Evolutionary conservation across 2,888 invertebrate genomes (phyloP), one percentile per base, ranked within the genome.

Genomic region (Dynastes grantii): DNA sequence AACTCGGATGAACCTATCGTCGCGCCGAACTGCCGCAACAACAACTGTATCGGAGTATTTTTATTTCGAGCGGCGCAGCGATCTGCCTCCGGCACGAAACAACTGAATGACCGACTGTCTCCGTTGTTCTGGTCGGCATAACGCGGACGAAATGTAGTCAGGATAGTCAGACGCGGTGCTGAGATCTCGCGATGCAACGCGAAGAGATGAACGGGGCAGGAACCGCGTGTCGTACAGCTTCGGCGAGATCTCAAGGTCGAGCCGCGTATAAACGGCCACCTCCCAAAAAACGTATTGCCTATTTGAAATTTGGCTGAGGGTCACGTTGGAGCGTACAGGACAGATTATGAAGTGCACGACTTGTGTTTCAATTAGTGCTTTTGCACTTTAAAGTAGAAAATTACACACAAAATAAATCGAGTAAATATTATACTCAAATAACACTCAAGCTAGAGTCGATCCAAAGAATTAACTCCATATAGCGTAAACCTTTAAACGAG

Each of bases 151-250:
- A 8, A 22, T 58, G n/a, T 9, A 58, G 32, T 5, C 32, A 5
- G 32, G 8, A 22, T 58, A 16, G 16, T 2, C 22, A 58, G 55
- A 58, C 55, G 55, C 16, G 9, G 53, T n/a, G 53, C 83, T 87
- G 87, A 87, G 85, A 84, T 86, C 84, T 85, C 80, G 55, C 58
- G 75, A n/a, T 58, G 77, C 78, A 83, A 84, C 81, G 22, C 22
- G 55, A 58, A 58, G 9, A 11, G 45, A 8, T 45, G 45, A 45
- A 11, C 45, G 45, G 32, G 45, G 11, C 45, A 11, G 45, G 45
- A 45, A 45, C 45, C 45, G 45, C 45, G 45, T 8, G 45, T 45
- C 45, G 45, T 45, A 11, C 11, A 8, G 77, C 58, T 40, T 55
- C 71, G 55, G 11, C 51, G 68, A 9, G 65, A 2, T 64, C 76